Base-by-base conservation (phyloP, 1,140 invertebrate species). In the Drosophila punjabiensis region DNA sequence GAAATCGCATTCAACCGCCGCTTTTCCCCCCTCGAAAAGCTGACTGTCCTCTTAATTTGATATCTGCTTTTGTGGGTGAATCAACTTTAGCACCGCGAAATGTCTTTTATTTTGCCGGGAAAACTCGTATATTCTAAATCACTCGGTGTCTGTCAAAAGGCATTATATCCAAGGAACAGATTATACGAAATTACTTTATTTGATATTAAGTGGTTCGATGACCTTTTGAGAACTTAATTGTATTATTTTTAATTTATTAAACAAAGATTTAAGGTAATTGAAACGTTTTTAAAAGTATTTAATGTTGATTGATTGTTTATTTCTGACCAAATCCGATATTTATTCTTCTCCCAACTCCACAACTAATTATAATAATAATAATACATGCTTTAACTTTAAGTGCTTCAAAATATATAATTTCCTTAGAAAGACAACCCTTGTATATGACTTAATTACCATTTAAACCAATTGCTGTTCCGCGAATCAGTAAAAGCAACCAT, bases 31-130 rank as follows among this genome's bases (percentile, higher is more conserved):
- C 0, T 5, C 5, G 16, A 68, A 48, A 48, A 65, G 24, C 37
- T 58, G 48, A 18, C 16, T 43, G 66, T 35, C 39, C 69, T 71
- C 68, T 73, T 73, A 73, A 73, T 73, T 73, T 48, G 69, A 60
- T 74, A 73, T 60, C 67, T 24, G 45, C 64, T 48, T 68, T 37
- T 68, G 64, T 67, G 67, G 45, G 64, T 68, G 64, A 69, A 69
- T 52, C 64, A 50, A 71, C 66, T 71, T 47, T 69, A 69, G 48
- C 50, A 73, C 66, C 66, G 52, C 69, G 69, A 58, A 59, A 28
- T 60, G 67, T 48, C 30, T 41, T 70, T 50, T 56, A 45, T 30
- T 32, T 73, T 13, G 24, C 28, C 9, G 11, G n/a, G 18, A 48
- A 48, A 68, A 50, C 13, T 68, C 61, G 43, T 37, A 47, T 58